Conservation (phyloP, 2,888 invertebrate genomes). For the Diaphora mendica region DNA sequence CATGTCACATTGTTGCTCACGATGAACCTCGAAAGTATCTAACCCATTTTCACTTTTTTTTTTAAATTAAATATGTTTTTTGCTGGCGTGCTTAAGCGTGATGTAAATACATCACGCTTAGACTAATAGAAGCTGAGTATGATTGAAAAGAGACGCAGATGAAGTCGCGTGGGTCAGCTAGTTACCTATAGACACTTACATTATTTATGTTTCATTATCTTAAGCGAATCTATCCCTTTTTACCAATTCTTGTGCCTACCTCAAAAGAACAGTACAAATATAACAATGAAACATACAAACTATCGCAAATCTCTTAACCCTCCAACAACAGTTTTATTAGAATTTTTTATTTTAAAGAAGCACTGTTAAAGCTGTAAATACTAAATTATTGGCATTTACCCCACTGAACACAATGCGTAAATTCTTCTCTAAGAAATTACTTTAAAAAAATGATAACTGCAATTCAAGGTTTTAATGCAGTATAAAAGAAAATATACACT, state of each 20-base stretch:
- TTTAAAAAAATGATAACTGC: too few relatives aligned
- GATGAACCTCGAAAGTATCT: too few relatives aligned
- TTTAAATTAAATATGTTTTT: too few relatives aligned
- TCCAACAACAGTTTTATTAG: constrained; percentile 12
- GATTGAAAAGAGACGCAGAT: too few relatives aligned
- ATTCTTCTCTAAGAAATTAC: constrained; percentile 18
- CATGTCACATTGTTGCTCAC: too few relatives aligned
- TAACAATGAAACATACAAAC: constrained; percentile 9
- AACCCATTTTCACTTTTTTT: too few relatives aligned
- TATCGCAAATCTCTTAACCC: constrained; percentile 3
- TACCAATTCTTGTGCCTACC: background rate
- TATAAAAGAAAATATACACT: too few relatives aligned
- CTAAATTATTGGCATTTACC: constrained; percentile 27
- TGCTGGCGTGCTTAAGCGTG: too few relatives aligned
- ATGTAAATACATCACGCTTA: too few relatives aligned
- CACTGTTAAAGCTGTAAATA: constrained; percentile 36
- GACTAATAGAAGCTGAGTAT: too few relatives aligned
- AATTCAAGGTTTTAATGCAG: too few relatives aligned
- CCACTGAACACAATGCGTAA: constrained; percentile 30
- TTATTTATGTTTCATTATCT: background rate
- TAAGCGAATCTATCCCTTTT: background rate
- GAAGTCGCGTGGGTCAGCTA: too few relatives aligned
- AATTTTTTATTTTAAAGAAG: constrained; percentile 31
- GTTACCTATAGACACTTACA: background rate
- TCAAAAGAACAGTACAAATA: background rate